Evolutionary conservation across 1,140 invertebrate genomes (phyloP).

Genomic region (Platorchestia sp.): DNA sequence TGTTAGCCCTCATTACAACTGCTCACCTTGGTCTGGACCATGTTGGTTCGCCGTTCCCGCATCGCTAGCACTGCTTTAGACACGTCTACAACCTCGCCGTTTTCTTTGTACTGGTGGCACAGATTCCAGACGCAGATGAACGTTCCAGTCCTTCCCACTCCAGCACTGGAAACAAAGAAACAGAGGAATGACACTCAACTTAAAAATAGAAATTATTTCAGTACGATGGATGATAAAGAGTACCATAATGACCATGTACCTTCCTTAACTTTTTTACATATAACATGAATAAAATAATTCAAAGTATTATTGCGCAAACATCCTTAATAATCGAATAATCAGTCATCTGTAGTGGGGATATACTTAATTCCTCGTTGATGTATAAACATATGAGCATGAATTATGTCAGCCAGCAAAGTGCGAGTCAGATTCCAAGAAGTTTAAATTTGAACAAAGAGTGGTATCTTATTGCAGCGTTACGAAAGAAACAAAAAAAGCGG

Average conservation of each 20-base stretch:
- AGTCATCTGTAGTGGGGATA: too few relatives aligned
- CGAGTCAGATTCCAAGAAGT: too few relatives aligned
- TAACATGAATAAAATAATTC: too few relatives aligned
- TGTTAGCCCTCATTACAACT: neutral
- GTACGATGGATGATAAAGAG: neutral
- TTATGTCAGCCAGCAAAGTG: too few relatives aligned
- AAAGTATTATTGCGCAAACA: too few relatives aligned
- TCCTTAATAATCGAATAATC: too few relatives aligned
- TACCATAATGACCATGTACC: neutral
- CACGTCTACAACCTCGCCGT: neutral
- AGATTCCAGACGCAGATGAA: constrained; percentile 54
- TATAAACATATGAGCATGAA: too few relatives aligned
- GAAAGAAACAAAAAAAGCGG: too few relatives aligned
- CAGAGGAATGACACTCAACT: neutral
- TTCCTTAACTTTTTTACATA: too few relatives aligned
- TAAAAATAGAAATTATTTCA: neutral
- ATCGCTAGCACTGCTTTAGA: constrained; percentile 13
- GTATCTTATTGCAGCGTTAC: too few relatives aligned
- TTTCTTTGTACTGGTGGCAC: neutral
- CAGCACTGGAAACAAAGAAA: constrained; percentile 35
- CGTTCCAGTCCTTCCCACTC: constrained; percentile 47
- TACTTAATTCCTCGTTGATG: too few relatives aligned
- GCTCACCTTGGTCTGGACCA: constrained; percentile 51
- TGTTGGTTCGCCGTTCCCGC: constrained; percentile 30
- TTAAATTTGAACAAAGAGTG: too few relatives aligned